Evolutionary conservation across 2,888 invertebrate genomes (phyloP), one percentile per base, ranked within the genome.

Genomic region (Ashinkailepas kermadecensis): DNA sequence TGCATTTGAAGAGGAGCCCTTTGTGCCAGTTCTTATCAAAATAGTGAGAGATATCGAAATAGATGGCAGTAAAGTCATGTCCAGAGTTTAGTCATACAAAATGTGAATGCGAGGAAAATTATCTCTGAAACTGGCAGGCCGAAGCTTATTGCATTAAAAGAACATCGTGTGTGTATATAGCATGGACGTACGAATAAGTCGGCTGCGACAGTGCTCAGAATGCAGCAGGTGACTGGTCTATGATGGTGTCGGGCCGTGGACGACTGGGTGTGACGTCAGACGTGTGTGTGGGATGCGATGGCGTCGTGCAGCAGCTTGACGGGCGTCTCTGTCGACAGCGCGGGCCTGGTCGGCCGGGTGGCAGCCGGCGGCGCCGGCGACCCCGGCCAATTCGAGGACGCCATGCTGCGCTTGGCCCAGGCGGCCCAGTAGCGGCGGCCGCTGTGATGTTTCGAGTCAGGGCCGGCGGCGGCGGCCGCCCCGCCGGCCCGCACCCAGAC

Each of bases 401-500:
- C 58, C 8, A 15, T 15, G 62, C 59, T 25, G 58, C 23, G 57
- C 13, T n/a, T 62, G 58, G 62, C 58, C 13, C 23, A 25, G 79
- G 25, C 58, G 21, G 57, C 59, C 8, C 23, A 62, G 58, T 62
- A 80, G 80, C 58, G 39, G 58, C 58, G 39, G 12, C 70, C 70
- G 15, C 70, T 70, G 70, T 70, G 70, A 70, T 70, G 70, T 15
- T 70, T 70, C 70, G 70, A 70, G 70, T 70, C 70, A 70, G 70
- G 67, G 70, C 39, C 70, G 70, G 25, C 67, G 23, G 25, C 64
- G 64, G 64, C 64, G 64, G 64, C 64, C 64, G 64, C 7, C 10
- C 70, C 39, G 13, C 39, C 11, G 15, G 62, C 62, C 62, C 10
- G 10, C 65, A 23, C 65, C 65, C 67, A 23, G 8, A 25, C 70